A percentile compares a stretch with the other conserved stretches of the same genome.
Conservation (phyloP, 2,113 vertebrate species). For the Hypanus sabinus region DNA sequence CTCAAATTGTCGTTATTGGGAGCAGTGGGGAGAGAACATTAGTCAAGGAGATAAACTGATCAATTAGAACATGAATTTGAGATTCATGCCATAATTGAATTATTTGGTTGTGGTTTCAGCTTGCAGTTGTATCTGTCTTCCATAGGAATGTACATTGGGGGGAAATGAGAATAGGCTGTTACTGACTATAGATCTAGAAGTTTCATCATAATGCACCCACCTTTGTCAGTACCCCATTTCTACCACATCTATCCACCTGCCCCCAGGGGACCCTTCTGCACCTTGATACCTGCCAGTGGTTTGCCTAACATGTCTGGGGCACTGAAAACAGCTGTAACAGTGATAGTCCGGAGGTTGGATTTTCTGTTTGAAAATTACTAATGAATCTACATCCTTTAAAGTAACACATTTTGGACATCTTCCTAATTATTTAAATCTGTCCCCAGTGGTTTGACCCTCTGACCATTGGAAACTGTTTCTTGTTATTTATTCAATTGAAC, state of each 20-base stretch:
- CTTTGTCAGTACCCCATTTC: neutral
- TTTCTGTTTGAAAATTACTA: neutral
- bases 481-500: neutral
- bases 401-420: neutral
- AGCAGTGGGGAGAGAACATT: neutral
- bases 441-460: neutral
- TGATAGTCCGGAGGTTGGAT: neutral
- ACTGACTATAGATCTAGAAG: neutral
- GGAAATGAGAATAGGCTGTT: neutral
- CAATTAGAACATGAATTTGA: neutral
- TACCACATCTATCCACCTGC: too few species aligned
- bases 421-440: neutral
- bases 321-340: neutral
- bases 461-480: neutral
- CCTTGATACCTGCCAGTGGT: neutral
- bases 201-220: neutral
- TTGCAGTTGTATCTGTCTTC: neutral
- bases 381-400: neutral
- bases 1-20: neutral
- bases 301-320: neutral
- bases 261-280: neutral
- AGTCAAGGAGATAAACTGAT: neutral
- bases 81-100: too few species aligned
- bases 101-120: neutral
- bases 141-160: neutral